Evolutionary conservation across 1,140 invertebrate genomes (phyloP).

Genomic region (Planococcus citri): DNA sequence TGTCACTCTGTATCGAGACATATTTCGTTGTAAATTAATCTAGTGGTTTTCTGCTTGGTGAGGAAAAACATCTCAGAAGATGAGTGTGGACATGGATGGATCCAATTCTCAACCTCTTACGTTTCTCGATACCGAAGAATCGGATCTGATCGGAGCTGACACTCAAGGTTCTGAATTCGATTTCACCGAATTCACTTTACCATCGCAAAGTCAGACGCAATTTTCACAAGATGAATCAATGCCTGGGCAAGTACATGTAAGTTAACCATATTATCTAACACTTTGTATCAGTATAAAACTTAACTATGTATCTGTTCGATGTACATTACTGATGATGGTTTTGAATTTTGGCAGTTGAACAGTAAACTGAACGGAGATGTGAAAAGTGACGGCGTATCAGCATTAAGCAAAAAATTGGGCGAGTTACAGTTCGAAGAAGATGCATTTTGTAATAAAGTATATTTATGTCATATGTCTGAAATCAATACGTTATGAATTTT

Average conservation of each 20-base stretch:
- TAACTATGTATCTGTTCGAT: too few relatives aligned
- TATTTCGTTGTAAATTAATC: too few relatives aligned
- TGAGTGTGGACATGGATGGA: slow-evolving; percentile 77
- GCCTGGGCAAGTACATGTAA: slow-evolving; percentile 34
- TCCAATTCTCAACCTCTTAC: slow-evolving; percentile 87
- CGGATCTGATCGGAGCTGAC: slow-evolving; percentile 80
- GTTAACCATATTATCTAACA: not conserved
- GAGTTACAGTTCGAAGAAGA: slow-evolving; percentile 81
- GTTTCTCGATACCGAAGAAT: slow-evolving; percentile 87
- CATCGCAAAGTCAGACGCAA: slow-evolving; percentile 78
- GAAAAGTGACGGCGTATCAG: slow-evolving; percentile 26
- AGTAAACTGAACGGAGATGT: slow-evolving; percentile 27
- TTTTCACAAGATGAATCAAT: slow-evolving; percentile 65
- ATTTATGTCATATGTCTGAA: too few relatives aligned
- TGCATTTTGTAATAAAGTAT: slow-evolving; percentile 67
- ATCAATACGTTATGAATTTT: not conserved
- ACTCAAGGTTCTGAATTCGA: slow-evolving; percentile 93
- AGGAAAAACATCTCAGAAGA: slow-evolving; percentile 33
- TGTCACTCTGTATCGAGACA: too few relatives aligned
- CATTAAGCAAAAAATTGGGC: slow-evolving; percentile 56
- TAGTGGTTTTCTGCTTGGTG: too few relatives aligned
- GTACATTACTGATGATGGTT: too few relatives aligned
- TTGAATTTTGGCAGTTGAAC: slow-evolving; percentile 27
- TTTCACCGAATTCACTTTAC: slow-evolving; percentile 88
- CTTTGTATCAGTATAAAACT: too few relatives aligned